Conservation (phyloP, 2,888 invertebrate species). For the Tetragnatha montana region DNA sequence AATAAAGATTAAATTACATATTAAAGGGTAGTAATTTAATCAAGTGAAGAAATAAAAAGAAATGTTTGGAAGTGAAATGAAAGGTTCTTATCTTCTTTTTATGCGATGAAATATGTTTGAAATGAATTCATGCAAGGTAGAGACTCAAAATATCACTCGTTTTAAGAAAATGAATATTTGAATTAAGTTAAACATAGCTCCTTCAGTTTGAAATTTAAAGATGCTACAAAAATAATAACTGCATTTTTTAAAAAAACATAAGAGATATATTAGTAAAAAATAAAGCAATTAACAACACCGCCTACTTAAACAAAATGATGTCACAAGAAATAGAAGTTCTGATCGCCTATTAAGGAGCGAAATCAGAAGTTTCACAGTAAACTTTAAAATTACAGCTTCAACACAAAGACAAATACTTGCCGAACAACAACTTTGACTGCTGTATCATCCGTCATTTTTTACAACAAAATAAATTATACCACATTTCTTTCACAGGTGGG, state of each 20-base stretch:
- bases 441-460: constrained; percentile 67
- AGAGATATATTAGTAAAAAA: not conserved
- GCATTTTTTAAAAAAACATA: too few species aligned
- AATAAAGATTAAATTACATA: too few species aligned
- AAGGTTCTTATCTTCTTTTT: too few species aligned
- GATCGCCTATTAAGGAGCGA: constrained; percentile 54
- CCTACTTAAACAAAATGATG: constrained; percentile 62
- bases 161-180: not conserved
- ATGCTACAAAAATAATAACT: not conserved
- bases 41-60: too few species aligned
- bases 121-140: too few species aligned
- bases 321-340: constrained; percentile 37
- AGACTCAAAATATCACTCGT: not conserved
- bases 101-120: too few species aligned
- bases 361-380: not conserved
- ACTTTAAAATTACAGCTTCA: not conserved
- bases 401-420: constrained; percentile 37
- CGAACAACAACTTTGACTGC: constrained; percentile 68
- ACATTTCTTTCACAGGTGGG: constrained; percentile 61
- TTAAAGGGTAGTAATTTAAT: too few species aligned
- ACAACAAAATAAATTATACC: constrained; percentile 14
- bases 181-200: not conserved
- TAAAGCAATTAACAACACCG: not conserved
- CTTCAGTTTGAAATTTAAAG: not conserved
- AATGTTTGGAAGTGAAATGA: too few species aligned